These are phyloP conservation scores for Parascotia fuliginaria DNA, from an alignment of 2,888 invertebrate species.

Conservation along the genomic window DNA sequence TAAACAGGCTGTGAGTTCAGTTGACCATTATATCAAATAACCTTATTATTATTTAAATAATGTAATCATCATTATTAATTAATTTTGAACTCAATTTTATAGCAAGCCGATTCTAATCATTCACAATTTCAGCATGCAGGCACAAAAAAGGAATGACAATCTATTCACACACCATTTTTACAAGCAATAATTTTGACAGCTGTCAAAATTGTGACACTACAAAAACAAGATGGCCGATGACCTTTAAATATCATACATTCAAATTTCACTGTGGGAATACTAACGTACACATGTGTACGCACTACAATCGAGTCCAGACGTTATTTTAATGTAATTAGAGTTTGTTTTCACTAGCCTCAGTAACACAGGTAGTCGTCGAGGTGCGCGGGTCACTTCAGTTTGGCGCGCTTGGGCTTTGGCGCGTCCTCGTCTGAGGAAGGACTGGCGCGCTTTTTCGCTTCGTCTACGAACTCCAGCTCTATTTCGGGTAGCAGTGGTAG, in stretches of 20 bases:
- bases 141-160: not conserved
- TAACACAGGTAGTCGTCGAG: constrained; percentile 61
- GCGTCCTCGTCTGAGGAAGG: constrained; percentile 44
- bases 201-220: not conserved
- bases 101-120: too few species aligned
- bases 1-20: too few species aligned
- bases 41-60: too few species aligned
- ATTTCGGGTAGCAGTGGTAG: constrained; percentile 80
- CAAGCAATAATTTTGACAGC: not conserved
- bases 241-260: not conserved
- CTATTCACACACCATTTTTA: not conserved
- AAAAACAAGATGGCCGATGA: not conserved
- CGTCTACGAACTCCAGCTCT: constrained; percentile 49
- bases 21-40: too few species aligned
- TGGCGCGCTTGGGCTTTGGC: constrained; percentile 56
- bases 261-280: constrained; percentile 6
- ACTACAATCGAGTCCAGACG: not conserved
- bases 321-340: not conserved
- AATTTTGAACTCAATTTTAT: too few species aligned
- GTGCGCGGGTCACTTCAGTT: constrained; percentile 64
- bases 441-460: constrained; percentile 34
- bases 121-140: not conserved
- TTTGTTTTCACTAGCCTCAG: constrained; percentile 32
- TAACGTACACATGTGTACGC: constrained; percentile 22
- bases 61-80: too few species aligned